Percentiles rank a stretch among this genome's conserved stretches.
These are phyloP conservation scores for Albula goreensis DNA, from an alignment of 2,113 vertebrate genomes.

Conservation along the genomic window DNA sequence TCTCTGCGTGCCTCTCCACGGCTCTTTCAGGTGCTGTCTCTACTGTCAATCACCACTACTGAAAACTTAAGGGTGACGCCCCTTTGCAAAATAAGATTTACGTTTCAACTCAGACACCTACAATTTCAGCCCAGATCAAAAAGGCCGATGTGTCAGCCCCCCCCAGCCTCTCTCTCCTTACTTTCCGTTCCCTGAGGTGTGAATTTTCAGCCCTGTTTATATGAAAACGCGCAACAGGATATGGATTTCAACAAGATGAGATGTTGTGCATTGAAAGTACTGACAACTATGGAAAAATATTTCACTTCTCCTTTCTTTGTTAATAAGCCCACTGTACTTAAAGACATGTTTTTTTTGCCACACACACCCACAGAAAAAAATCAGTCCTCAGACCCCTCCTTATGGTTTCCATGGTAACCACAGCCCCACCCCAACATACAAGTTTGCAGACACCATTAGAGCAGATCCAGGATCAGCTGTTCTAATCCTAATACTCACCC, in stretches of 20 bases:
- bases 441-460: not conserved
- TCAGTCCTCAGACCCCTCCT: not conserved
- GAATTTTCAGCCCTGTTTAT: not conserved
- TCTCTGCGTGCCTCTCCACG: not conserved
- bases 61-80: not conserved
- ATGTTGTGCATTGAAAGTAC: not conserved
- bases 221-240: no score
- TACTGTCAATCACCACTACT: conserved; percentile 5
- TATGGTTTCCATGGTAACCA: not conserved
- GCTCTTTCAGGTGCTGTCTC: not conserved
- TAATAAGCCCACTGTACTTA: no score
- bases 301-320: not conserved
- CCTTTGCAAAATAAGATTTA: not conserved
- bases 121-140: not conserved
- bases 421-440: not conserved
- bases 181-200: not conserved
- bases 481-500: not conserved
- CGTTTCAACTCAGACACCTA: not conserved
- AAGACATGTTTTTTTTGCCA: not conserved
- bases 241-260: no score
- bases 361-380: not conserved
- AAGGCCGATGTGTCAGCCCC: not conserved
- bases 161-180: not conserved
- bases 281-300: not conserved
- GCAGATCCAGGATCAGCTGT: not conserved